Evolutionary conservation across 2,113 vertebrate species (phyloP), one percentile per base, ranked within the genome.

Genomic region (Chaetorhynchus papuensis): DNA sequence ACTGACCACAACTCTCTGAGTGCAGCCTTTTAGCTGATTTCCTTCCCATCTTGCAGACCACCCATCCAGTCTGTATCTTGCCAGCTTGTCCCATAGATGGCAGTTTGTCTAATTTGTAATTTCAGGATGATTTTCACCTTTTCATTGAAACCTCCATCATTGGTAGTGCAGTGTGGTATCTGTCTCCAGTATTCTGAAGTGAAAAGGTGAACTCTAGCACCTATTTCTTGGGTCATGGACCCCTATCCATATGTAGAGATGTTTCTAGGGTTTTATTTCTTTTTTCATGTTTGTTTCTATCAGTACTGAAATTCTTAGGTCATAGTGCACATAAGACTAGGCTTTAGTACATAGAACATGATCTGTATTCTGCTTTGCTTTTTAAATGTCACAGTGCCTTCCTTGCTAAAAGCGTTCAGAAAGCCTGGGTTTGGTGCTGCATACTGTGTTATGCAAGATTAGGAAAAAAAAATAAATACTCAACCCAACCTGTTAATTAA

Each of bases 381-480:
- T 83, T 93, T 91, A 89, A 94, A 94, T 87, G 82, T 82, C 84
- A 90, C 45, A 15, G 23, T 72, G 70, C 37, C 10, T 88, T 91
- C 27, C 64, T 91, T 0, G 4, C 49, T 63, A 71, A 92, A 92
- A 90, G 13, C 80, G 60, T 81, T 83, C 44, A 69, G 39, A 93
- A 83, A 91, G 11, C 20, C 18, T 74, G 18, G 6, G 3, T 94
- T 90, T 83, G 42, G 21, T 80, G 39, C 68, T 74, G 28, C 45
- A 53, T 81, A 44, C n/a, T 49, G 57, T 71, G 39, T 83, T 64
- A 63, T 56, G 37, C 35, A 77, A 74, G 33, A 70, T 35, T 35
- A 27, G 26, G 19, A 61, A 76, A 45, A 17, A 66, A 81, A 44
- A 47, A 15, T 10, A 30, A 66, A 39, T 19, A 28, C 4, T 78